Percentiles rank a stretch among this genome's conserved stretches.
phyloP scores from a whole-genome alignment of 2,888 invertebrate species.

The Apodemia mormo region DNA sequence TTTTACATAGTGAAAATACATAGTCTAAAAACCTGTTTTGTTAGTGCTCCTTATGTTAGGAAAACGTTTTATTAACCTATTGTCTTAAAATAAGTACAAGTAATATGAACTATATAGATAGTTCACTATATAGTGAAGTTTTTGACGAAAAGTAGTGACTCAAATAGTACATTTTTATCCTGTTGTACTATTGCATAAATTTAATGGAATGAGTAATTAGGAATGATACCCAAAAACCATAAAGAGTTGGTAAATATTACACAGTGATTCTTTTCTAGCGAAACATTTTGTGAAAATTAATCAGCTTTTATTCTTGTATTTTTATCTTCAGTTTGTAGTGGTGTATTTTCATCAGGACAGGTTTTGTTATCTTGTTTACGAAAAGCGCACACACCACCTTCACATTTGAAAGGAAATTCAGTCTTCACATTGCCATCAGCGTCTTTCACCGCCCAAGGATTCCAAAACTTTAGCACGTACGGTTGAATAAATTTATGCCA shows the following conservation, averaged over 20 bases:
- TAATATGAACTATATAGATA: background rate
- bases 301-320: conserved; percentile 10
- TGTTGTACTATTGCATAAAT: background rate
- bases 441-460: conserved; percentile 87
- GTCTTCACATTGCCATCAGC: conserved; percentile 81
- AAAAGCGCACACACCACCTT: conserved; percentile 79
- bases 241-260: background rate
- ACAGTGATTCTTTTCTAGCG: background rate
- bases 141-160: background rate
- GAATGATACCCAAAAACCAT: background rate
- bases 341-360: background rate
- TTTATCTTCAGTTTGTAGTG: background rate
- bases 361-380: conserved; percentile 6
- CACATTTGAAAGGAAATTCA: conserved; percentile 83
- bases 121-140: too few species aligned
- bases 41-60: background rate
- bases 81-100: background rate
- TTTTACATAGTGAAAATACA: too few species aligned
- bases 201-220: background rate
- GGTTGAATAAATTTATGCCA: conserved; percentile 94
- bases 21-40: too few species aligned
- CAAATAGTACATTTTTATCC: background rate
- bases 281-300: background rate
- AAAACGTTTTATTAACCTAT: background rate
- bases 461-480: conserved; percentile 90